These are phyloP conservation scores for Orchestia grillus DNA, from an alignment of 1,140 invertebrate species.

Conservation along the genomic window DNA sequence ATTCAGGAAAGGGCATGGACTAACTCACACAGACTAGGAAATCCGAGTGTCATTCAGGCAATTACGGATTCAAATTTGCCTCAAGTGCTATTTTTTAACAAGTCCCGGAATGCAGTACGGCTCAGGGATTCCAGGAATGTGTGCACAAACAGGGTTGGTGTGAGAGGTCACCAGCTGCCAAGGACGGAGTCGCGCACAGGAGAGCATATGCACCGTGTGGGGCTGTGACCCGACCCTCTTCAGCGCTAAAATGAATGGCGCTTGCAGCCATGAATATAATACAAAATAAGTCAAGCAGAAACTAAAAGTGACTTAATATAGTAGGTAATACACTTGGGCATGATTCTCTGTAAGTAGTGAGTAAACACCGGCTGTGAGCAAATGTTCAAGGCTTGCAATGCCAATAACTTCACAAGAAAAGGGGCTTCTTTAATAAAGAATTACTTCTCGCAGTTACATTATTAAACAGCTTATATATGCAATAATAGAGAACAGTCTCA, in stretches of 20 bases:
- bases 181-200: background rate
- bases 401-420: too few species aligned
- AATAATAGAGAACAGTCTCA: too few species aligned
- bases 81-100: background rate
- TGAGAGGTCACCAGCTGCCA: background rate
- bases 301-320: too few species aligned
- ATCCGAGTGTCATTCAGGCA: background rate
- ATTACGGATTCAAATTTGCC: background rate
- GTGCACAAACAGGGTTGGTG: background rate
- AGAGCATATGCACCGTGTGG: background rate
- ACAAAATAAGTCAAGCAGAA: too few species aligned
- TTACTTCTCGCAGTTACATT: too few species aligned
- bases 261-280: background rate
- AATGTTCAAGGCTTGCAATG: too few species aligned
- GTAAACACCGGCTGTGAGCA: too few species aligned
- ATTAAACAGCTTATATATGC: too few species aligned
- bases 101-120: background rate
- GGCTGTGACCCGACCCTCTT: background rate
- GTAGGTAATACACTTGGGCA: too few species aligned
- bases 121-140: background rate
- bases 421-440: too few species aligned
- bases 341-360: too few species aligned
- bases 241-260: background rate
- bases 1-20: background rate
- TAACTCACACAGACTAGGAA: background rate